Percentiles rank a stretch among this genome's conserved stretches.
Conservation (phyloP, 2,113 vertebrate genomes). For the Cavia porcellus region DNA sequence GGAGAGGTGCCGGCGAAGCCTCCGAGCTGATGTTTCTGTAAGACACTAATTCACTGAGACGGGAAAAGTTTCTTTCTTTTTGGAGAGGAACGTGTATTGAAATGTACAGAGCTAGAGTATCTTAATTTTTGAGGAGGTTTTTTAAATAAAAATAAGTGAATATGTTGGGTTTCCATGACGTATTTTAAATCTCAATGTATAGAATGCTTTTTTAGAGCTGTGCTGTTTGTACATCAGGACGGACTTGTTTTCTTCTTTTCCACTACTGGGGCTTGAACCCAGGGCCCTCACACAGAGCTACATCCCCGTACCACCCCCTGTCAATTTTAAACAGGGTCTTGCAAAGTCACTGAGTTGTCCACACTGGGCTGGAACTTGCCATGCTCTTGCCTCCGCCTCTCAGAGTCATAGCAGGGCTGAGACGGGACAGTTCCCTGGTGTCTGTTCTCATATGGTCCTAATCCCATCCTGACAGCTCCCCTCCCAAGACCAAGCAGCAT, state of each 20-base stretch:
- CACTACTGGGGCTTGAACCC: not conserved
- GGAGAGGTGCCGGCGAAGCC: rapidly evolving
- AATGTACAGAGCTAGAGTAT: not conserved
- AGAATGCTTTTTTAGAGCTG: rapidly evolving
- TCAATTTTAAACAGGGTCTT: not conserved
- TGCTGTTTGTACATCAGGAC: rapidly evolving
- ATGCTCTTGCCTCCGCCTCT: not conserved
- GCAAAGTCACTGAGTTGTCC: not conserved
- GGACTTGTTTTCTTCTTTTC: rapidly evolving
- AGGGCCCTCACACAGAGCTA: not conserved
- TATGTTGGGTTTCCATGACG: not conserved
- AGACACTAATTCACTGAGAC: not conserved
- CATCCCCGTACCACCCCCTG: no score
- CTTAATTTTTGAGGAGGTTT: not conserved
- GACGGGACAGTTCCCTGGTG: rapidly evolving
- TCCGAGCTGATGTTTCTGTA: rapidly evolving
- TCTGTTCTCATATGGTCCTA: not conserved
- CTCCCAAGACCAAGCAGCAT: rapidly evolving
- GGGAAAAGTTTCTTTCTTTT: no score
- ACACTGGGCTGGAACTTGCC: not conserved
- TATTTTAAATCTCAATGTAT: not conserved
- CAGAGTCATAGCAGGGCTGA: not conserved
- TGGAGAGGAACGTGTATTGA: not conserved
- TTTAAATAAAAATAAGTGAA: not conserved
- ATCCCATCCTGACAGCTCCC: rapidly evolving